phyloP scores from a whole-genome alignment of 2,113 vertebrate species.

The Gasterosteus nipponicus region DNA sequence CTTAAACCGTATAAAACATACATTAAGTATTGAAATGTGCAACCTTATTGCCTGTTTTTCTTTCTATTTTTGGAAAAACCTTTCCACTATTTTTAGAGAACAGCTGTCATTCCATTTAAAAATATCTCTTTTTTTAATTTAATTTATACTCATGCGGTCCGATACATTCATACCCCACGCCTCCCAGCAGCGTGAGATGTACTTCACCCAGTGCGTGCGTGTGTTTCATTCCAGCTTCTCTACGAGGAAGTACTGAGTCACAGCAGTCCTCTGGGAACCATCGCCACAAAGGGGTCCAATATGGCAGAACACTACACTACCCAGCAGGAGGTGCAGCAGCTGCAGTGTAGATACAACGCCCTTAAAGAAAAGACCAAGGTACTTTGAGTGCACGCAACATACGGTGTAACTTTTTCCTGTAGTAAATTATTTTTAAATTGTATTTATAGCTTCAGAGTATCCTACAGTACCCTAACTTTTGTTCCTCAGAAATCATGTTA shows the following conservation, averaged over 20 bases:
- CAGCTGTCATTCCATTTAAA: not conserved
- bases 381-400: slow-evolving; percentile 24
- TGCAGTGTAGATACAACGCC: slow-evolving; percentile 86
- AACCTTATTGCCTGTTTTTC: not conserved
- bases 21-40: not conserved
- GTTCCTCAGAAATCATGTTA: not conserved
- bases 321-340: slow-evolving; percentile 91
- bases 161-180: not conserved
- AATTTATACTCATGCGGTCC: not conserved
- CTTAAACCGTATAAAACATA: not conserved
- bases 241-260: slow-evolving; percentile 95
- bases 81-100: not conserved
- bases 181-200: not conserved
- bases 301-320: slow-evolving; percentile 91
- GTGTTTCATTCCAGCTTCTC: slow-evolving; percentile 84
- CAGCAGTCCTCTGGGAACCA: slow-evolving; percentile 88
- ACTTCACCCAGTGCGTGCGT: slow-evolving; percentile 6
- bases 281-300: slow-evolving; percentile 89
- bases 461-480: not conserved
- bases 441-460: not conserved
- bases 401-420: not conserved
- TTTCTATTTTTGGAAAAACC: not conserved
- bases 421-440: not conserved
- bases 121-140: not conserved
- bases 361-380: slow-evolving; percentile 91